Percentiles rank a stretch among this genome's conserved stretches.
phyloP scores from a whole-genome alignment of 2,888 invertebrate genomes.

The Agrochola macilenta region DNA sequence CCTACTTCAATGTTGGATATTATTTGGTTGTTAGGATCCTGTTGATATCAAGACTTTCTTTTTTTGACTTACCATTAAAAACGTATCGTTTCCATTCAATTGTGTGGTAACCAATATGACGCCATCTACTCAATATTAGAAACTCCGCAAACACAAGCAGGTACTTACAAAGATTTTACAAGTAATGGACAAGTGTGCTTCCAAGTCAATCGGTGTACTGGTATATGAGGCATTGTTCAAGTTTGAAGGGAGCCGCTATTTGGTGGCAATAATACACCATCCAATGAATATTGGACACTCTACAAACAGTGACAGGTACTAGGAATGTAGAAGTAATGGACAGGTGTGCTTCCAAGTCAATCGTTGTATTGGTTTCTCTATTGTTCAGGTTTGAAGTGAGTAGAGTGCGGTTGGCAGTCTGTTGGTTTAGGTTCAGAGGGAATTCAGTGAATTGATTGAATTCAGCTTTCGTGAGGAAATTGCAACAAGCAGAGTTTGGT shows the following conservation, averaged over 20 bases:
- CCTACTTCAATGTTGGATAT: background rate
- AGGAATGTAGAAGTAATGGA: slow-evolving; percentile 9
- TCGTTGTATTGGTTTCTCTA: slow-evolving; percentile 6
- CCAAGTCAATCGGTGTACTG: background rate
- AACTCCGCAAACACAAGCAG: background rate
- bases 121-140: background rate
- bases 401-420: slow-evolving; percentile 3
- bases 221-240: background rate
- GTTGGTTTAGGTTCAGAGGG: slow-evolving; percentile 31
- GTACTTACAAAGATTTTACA: slow-evolving; percentile 5
- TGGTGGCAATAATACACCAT: no score
- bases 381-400: slow-evolving; percentile 19
- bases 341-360: background rate
- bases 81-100: background rate
- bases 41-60: background rate
- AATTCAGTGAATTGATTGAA: slow-evolving; percentile 25
- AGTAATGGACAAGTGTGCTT: background rate
- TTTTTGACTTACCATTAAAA: background rate
- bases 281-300: background rate
- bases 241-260: background rate
- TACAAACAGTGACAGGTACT: background rate
- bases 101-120: background rate
- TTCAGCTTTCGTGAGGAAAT: slow-evolving; percentile 9
- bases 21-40: background rate
- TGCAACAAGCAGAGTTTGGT: background rate